Conservation (phyloP, 2,113 vertebrate species). For the Entosphenus tridentatus region DNA sequence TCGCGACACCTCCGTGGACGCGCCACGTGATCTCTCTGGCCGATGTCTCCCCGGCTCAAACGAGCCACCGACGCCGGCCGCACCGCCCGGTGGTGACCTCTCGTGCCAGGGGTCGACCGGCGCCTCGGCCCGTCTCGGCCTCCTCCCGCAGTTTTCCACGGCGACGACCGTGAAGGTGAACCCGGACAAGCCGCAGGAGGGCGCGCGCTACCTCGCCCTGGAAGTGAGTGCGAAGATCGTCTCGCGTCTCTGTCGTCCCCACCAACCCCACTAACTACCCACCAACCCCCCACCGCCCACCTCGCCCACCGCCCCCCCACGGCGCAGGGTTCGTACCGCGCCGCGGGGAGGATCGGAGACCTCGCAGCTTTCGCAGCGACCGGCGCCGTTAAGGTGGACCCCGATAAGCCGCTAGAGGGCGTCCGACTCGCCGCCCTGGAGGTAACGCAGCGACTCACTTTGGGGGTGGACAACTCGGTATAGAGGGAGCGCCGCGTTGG, state of each 20-base stretch:
- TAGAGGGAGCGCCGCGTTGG: no score
- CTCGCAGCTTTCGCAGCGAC: constrained; percentile 34
- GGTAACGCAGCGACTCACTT: constrained; percentile 24
- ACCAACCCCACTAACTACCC: not conserved
- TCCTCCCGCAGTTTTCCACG: constrained; percentile 31
- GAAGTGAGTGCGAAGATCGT: constrained; percentile 34
- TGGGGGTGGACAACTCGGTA: no score
- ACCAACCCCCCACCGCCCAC: not conserved
- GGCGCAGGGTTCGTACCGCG: constrained; percentile 35
- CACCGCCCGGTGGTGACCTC: not conserved
- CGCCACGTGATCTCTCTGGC: not conserved
- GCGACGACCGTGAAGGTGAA: constrained; percentile 54
- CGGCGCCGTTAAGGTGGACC: constrained; percentile 64
- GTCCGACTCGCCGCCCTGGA: constrained; percentile 46
- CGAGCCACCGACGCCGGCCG: constrained; percentile 1
- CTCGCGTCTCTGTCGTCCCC: constrained; percentile 10
- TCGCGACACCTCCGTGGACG: not conserved
- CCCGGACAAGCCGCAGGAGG: constrained; percentile 55
- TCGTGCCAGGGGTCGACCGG: constrained; percentile 27
- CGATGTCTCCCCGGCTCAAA: not conserved
- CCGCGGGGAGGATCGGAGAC: constrained; percentile 27
- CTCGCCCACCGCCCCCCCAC: not conserved
- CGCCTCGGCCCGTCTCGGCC: constrained; percentile 27
- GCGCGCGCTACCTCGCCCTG: constrained; percentile 36
- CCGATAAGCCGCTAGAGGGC: constrained; percentile 74